phyloP scores from a whole-genome alignment of 2,797 vertebrate genomes.

The Sciurus carolinensis region DNA sequence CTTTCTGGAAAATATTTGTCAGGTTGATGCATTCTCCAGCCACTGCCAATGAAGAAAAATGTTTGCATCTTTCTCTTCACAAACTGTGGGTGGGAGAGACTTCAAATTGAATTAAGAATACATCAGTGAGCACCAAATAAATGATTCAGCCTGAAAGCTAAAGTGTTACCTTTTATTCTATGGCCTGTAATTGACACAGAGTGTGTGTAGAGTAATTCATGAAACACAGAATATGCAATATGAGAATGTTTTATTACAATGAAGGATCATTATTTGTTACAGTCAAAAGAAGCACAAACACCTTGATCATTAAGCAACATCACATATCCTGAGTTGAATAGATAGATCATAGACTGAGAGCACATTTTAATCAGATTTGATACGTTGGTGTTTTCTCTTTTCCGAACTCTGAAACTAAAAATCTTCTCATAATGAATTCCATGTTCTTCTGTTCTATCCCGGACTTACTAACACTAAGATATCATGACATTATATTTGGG shows the following conservation, averaged over 20 bases:
- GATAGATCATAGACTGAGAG: not conserved
- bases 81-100: constrained; percentile 72
- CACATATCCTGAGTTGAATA: constrained; percentile 78
- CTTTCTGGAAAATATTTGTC: constrained; percentile 68
- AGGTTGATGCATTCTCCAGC: constrained; percentile 67
- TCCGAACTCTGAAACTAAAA: not conserved
- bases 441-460: not conserved
- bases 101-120: constrained; percentile 84
- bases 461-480: not conserved
- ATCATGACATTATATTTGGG: not conserved
- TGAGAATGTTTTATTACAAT: constrained; percentile 83
- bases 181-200: constrained; percentile 83
- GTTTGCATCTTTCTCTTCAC: constrained; percentile 56
- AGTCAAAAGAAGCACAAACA: constrained; percentile 81
- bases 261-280: constrained; percentile 85
- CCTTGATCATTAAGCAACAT: constrained; percentile 71
- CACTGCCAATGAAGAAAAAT: constrained; percentile 73
- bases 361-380: constrained; percentile 22
- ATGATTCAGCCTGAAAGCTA: constrained; percentile 82
- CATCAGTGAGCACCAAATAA: constrained; percentile 79
- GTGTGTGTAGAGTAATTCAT: constrained; percentile 80
- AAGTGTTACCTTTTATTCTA: constrained; percentile 84
- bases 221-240: constrained; percentile 83
- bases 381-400: not conserved
- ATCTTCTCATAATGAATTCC: not conserved